These are phyloP conservation scores for Larimichthys crocea DNA, from an alignment of 2,113 vertebrate species.

Conservation along the genomic window DNA sequence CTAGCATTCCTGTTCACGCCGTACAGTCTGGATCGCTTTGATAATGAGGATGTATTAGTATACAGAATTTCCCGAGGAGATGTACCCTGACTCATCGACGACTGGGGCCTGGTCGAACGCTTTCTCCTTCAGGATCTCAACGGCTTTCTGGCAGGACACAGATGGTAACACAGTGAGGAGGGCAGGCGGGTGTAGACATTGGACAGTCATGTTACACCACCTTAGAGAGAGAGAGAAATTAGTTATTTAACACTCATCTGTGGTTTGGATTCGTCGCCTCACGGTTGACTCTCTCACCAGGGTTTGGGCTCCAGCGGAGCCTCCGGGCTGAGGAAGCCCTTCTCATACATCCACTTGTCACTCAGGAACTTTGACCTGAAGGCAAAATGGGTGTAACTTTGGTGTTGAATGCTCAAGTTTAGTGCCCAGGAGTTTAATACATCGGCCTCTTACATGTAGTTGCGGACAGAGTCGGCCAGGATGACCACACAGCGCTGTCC, in stretches of 20 bases:
- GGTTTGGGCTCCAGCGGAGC: slow-evolving; percentile 81
- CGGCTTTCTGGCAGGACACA: slow-evolving; percentile 87
- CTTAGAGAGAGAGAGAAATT: slow-evolving; percentile 44
- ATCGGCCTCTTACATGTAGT: slow-evolving; percentile 90
- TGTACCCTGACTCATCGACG: slow-evolving; percentile 89
- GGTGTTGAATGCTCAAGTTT: no score
- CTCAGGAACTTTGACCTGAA: slow-evolving; percentile 93
- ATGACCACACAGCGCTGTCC: slow-evolving; percentile 94
- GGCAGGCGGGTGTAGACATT: slow-evolving; percentile 86
- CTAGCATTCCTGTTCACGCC: not conserved
- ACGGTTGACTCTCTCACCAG: slow-evolving; percentile 80
- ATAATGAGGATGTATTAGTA: not conserved
- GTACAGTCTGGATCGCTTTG: not conserved
- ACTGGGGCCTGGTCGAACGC: slow-evolving; percentile 93
- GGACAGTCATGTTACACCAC: slow-evolving; percentile 92
- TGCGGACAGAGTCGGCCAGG: slow-evolving; percentile 91
- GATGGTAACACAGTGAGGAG: slow-evolving; percentile 88
- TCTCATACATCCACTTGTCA: slow-evolving; percentile 94
- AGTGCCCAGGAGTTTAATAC: not conserved
- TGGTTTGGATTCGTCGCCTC: not conserved
- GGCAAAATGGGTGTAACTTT: not conserved
- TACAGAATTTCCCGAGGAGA: not conserved
- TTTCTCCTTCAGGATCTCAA: slow-evolving; percentile 90
- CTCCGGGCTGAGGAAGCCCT: slow-evolving; percentile 89
- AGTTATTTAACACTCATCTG: not conserved